A percentile compares a stretch with the other conserved stretches of the same genome.
Conservation (phyloP, 1,140 invertebrate genomes). For the Lamellibrachia luymesi region DNA sequence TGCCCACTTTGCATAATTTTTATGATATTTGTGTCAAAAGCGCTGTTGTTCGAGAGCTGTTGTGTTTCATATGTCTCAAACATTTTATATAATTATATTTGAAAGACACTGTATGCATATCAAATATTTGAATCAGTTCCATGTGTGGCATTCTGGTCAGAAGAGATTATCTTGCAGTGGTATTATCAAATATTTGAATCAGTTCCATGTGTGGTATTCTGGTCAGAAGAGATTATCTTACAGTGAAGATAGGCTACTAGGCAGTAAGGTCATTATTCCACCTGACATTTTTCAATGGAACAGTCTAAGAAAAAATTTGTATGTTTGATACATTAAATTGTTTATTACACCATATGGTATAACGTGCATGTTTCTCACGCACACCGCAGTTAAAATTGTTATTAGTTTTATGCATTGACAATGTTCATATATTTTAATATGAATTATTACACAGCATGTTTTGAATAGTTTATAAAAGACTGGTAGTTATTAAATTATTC, state of each 20-base stretch:
- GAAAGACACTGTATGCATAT: not conserved
- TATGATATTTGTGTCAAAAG: not conserved
- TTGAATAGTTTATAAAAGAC: not conserved
- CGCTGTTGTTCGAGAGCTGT: not conserved
- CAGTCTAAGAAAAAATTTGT: not conserved
- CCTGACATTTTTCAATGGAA: not conserved
- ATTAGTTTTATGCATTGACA: not conserved
- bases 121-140: no score
- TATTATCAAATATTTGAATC: no score
- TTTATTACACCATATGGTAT: not conserved
- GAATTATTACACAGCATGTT: not conserved
- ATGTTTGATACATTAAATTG: not conserved
- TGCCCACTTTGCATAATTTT: not conserved
- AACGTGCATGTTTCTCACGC: not conserved
- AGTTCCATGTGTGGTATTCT: no score
- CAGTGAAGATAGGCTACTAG: not conserved
- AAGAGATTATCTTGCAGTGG: not conserved
- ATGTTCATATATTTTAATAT: not conserved
- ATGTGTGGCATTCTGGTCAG: not conserved
- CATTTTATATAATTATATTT: not conserved
- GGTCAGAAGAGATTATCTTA: not conserved
- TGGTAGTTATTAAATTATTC: not conserved
- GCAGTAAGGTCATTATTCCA: not conserved
- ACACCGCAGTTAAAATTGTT: not conserved
- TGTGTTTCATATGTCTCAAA: not conserved